Conservation (phyloP, 1,140 invertebrate genomes). For the Saccostrea cuccullata region DNA sequence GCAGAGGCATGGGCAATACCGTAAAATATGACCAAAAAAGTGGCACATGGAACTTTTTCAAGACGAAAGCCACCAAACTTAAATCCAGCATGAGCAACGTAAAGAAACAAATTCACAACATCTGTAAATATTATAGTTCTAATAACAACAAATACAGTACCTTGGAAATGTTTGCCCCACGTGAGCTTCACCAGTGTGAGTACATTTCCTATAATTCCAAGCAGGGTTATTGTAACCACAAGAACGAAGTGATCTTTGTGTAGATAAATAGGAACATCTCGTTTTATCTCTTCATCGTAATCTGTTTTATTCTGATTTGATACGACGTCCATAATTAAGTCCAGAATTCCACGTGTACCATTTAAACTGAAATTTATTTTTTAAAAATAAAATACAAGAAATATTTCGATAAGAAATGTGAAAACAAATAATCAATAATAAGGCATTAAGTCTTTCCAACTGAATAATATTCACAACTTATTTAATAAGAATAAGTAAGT, state of each 20-base stretch:
- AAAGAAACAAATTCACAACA: background rate
- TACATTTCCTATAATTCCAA: slow-evolving; percentile 3
- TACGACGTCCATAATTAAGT: background rate
- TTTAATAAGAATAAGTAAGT: no score
- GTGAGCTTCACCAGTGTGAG: background rate
- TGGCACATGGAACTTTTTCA: background rate
- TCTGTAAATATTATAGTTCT: slow-evolving; percentile 4
- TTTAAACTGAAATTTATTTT: no score
- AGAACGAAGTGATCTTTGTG: background rate
- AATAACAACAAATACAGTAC: background rate
- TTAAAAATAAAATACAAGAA: no score
- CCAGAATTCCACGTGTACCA: no score
- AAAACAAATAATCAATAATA: no score
- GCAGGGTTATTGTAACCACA: background rate
- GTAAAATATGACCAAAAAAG: background rate
- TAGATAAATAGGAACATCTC: background rate
- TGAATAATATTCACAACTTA: no score
- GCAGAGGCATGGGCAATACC: background rate
- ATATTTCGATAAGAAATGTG: no score
- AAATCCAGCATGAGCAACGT: background rate
- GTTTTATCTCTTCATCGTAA: background rate
- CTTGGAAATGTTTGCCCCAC: background rate
- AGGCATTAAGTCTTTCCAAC: no score
- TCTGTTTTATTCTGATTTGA: background rate
- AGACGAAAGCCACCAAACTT: background rate